Evolutionary conservation across 2,113 vertebrate species (phyloP).

Genomic region (Motacilla tschutschensis): DNA sequence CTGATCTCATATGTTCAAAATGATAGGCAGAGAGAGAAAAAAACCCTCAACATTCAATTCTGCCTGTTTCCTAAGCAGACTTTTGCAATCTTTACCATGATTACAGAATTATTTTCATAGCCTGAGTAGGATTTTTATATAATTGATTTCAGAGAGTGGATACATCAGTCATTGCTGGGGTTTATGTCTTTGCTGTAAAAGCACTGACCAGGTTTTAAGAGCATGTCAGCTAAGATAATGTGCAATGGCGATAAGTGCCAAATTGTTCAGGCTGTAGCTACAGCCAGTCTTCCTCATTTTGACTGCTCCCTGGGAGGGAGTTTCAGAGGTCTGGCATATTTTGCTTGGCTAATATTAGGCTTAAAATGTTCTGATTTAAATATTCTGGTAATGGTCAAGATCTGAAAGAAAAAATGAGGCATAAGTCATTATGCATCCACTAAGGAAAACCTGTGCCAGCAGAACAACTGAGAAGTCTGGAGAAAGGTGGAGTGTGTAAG

Average conservation of each 20-base stretch:
- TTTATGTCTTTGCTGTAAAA: slow-evolving; percentile 1
- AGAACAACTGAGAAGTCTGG: not conserved
- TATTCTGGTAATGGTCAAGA: not conserved
- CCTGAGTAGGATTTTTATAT: not conserved
- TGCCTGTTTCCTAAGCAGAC: not conserved
- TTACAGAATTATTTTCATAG: not conserved
- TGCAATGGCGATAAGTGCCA: not conserved
- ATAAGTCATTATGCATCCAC: not conserved
- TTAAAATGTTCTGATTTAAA: not conserved
- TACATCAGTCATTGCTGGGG: not conserved
- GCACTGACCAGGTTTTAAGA: not conserved
- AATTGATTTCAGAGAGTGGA: not conserved
- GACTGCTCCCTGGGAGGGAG: not conserved
- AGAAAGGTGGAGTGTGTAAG: not conserved
- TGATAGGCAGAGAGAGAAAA: not conserved
- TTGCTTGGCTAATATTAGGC: not conserved
- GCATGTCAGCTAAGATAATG: not conserved
- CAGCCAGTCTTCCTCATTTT: not conserved
- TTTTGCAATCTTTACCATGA: not conserved
- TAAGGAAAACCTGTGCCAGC: not conserved
- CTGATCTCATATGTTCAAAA: not conserved
- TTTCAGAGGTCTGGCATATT: not conserved
- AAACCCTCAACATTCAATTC: not conserved
- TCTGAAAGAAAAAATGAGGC: not conserved
- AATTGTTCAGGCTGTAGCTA: not conserved